Evolutionary conservation across 2,113 vertebrate genomes (phyloP), one percentile per base, ranked within the genome.

Genomic region (Regulus satrapa): DNA sequence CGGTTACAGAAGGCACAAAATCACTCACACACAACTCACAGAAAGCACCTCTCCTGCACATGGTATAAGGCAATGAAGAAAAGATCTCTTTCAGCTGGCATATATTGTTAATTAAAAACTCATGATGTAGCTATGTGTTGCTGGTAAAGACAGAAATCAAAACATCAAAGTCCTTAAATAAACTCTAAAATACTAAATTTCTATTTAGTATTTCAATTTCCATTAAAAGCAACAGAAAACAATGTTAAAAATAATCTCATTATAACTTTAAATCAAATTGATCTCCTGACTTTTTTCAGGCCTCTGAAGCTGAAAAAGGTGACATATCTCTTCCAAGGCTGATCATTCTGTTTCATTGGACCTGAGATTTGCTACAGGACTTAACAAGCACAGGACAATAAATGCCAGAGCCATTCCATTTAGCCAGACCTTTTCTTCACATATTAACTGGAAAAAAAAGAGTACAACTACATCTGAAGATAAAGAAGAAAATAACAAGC

Each of bases 1-100:
- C 1, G 0, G 21, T 75, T 40, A 2, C 18, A 55, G 12, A 49
- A 1, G 0, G 2, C 52, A 76, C 4, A 32, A 18, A 12, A 31
- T 12, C 11, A 49, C 8, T 10, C 7, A 14, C 26, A 43, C 43
- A 31, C 1, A 5, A 10, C 10, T 32, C 12, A 28, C 9, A 2
- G 2, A 43, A 59, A 0, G 1, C 25, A 7, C 3, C 3, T 59
- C 8, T 31, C 28, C 31, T n/a, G 1, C 34, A 8, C 12, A 76
- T 8, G 28, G 12, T 36, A 64, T 64, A 17, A n/a, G 72, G 4
- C 20, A 86, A 15, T 31, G 3, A 68, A 67, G 18, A 46, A 26
- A 71, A 61, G 3, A 49, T 41, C 7, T 20, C 81, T 78, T 85
- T 55, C 81, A 81, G 28, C 58, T 88, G 40, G 4, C 28, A 14